These are phyloP conservation scores for Paracanthobrama guichenoti DNA, from an alignment of 2,113 vertebrate species.

Conservation along the genomic window DNA sequence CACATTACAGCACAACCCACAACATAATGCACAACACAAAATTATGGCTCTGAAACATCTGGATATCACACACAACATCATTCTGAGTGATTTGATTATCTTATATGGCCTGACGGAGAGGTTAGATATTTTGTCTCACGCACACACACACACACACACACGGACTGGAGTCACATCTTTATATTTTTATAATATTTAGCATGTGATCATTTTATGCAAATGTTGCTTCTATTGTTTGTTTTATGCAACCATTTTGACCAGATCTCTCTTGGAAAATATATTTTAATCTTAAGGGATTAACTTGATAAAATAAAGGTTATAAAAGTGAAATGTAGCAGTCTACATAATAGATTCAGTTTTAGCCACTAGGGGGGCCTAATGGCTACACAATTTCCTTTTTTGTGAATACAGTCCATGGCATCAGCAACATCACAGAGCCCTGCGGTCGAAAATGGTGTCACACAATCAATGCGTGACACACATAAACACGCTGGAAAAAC, in stretches of 20 bases:
- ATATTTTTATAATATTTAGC: not conserved
- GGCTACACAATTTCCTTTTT: not conserved
- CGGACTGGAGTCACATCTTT: conserved; percentile 39
- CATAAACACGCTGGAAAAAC: conserved; percentile 41
- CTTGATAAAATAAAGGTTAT: not conserved
- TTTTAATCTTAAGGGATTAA: too few relatives aligned
- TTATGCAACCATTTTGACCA: not conserved
- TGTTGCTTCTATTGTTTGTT: not conserved
- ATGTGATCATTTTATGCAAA: not conserved
- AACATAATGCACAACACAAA: conserved; percentile 13
- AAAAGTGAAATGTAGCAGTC: not conserved
- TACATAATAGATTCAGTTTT: not conserved
- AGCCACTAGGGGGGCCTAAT: conserved; percentile 13
- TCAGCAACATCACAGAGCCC: conserved; percentile 19
- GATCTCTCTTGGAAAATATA: not conserved
- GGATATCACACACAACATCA: conserved; percentile 9
- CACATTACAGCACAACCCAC: conserved; percentile 48
- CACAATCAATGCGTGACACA: conserved; percentile 47
- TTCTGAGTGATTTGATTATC: not conserved
- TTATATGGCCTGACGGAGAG: not conserved
- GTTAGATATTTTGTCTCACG: not conserved
- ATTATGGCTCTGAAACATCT: not conserved
- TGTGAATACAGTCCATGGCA: conserved; percentile 29
- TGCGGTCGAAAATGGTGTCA: conserved; percentile 37
- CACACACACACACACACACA: conserved; percentile 6